Conservation (phyloP, 2,797 vertebrate genomes). For the Hypotaenidia philippensis region DNA sequence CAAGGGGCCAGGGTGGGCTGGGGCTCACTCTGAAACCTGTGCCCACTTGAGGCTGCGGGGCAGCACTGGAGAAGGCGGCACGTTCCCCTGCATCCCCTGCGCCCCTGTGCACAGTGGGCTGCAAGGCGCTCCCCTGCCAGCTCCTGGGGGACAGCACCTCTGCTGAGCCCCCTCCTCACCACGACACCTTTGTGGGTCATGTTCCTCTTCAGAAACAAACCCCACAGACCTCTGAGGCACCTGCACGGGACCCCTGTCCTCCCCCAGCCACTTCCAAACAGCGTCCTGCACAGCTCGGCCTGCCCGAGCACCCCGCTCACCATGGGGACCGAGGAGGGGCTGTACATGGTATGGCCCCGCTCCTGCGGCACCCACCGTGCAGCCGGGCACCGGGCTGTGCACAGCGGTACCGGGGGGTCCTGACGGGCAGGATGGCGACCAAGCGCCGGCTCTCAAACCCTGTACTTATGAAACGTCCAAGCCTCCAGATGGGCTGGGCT, state of each 20-base stretch:
- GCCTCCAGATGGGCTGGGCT: conserved; percentile 67
- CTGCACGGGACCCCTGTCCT: background rate
- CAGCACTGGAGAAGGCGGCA: rapidly evolving
- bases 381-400: rapidly evolving
- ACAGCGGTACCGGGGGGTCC: background rate
- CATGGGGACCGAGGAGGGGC: background rate
- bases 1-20: background rate
- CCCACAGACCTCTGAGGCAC: background rate
- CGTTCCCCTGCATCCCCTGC: background rate
- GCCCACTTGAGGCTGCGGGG: background rate
- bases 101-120: rapidly evolving
- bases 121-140: background rate
- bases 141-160: rapidly evolving
- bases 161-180: background rate
- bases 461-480: conserved; percentile 48
- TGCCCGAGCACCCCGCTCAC: rapidly evolving
- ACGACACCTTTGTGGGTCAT: rapidly evolving
- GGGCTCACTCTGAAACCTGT: rapidly evolving
- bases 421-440: background rate
- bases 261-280: background rate
- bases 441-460: background rate
- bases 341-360: background rate
- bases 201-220: background rate
- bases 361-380: rapidly evolving
- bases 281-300: background rate